Conservation (phyloP, 2,113 vertebrate genomes). For the Nycticryphes semicollaris region DNA sequence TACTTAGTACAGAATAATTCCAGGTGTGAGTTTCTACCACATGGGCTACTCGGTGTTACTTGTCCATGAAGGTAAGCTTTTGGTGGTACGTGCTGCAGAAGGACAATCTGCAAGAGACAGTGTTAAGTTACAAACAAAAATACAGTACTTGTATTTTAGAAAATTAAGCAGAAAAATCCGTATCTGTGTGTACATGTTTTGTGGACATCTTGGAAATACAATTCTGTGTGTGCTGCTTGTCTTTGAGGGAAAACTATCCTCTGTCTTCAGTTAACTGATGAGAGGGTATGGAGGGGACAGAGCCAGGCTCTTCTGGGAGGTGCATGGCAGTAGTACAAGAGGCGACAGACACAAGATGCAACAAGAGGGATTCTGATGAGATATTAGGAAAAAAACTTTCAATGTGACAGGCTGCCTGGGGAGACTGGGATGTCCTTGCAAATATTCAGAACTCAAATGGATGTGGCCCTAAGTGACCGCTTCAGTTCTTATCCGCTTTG, state of each 20-base stretch:
- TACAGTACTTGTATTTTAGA: neutral
- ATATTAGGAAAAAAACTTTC: neutral
- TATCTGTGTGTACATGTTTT: neutral
- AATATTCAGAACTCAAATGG: neutral
- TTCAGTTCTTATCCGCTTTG: neutral
- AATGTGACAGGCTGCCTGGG: neutral
- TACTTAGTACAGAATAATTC: neutral
- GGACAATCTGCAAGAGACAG: fast-evolving
- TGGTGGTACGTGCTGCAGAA: neutral
- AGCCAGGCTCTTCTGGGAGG: neutral
- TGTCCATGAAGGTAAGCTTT: neutral
- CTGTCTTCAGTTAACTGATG: neutral
- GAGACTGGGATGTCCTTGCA: neutral
- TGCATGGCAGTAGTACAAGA: neutral
- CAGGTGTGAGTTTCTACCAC: neutral
- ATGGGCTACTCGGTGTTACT: fast-evolving
- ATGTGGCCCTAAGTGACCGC: neutral
- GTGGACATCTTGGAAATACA: neutral
- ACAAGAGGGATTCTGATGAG: neutral
- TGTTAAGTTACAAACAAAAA: neutral
- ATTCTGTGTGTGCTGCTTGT: neutral
- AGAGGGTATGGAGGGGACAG: neutral
- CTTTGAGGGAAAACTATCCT: neutral
- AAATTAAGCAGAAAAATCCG: neutral
- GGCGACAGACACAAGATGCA: neutral